Percentiles rank a stretch among this genome's conserved stretches.
Evolutionary conservation across 2,797 vertebrate genomes (phyloP).

Genomic region (Scolopax rusticola): DNA sequence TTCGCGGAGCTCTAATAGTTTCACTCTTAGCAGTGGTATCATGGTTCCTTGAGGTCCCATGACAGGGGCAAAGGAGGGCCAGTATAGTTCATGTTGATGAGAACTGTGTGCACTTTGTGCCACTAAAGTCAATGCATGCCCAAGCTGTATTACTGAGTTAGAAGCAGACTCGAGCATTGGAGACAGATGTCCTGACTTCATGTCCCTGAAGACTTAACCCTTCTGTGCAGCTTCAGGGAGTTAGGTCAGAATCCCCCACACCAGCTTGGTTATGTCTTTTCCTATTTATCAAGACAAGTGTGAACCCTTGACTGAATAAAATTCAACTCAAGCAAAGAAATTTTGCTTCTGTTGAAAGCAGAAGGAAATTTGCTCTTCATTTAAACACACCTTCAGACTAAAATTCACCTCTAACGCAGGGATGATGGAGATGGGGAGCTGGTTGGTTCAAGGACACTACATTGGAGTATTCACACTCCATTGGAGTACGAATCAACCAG

Average conservation of each 20-base stretch:
- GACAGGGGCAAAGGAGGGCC: background rate
- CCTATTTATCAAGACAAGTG: conserved; percentile 13
- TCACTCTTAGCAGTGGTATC: background rate
- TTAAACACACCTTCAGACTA: background rate
- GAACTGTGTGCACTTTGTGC: rapidly evolving
- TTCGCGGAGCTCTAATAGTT: background rate
- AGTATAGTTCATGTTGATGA: background rate
- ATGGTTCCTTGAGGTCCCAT: background rate
- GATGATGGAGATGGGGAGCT: background rate
- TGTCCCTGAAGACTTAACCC: background rate
- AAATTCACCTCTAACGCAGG: background rate
- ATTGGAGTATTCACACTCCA: background rate
- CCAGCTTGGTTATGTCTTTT: conserved; percentile 21
- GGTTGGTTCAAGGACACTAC: background rate
- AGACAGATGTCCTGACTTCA: background rate
- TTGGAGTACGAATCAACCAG: background rate
- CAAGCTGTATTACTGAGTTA: rapidly evolving
- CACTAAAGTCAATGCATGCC: background rate
- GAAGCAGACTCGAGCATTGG: background rate
- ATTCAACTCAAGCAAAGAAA: background rate
- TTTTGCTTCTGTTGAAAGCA: background rate
- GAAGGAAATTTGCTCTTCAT: background rate
- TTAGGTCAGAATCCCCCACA: background rate
- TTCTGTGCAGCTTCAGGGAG: conserved; percentile 1
- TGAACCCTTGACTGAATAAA: conserved; percentile 2